Evolutionary conservation across 2,113 vertebrate genomes (phyloP).

Genomic region (Perca flavescens): DNA sequence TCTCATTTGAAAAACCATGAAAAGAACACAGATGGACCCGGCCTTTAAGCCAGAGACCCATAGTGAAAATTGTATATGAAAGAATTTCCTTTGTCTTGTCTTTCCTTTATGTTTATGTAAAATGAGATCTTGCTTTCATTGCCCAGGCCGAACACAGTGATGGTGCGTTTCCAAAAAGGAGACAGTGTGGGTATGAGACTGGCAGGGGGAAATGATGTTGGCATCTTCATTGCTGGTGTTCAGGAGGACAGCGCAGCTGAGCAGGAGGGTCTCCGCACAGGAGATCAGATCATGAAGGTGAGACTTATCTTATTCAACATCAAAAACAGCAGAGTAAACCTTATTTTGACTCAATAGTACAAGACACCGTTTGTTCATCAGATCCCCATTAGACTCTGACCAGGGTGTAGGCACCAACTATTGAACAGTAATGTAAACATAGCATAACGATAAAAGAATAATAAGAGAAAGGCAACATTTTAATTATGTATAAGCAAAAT

Average conservation of each 20-base stretch:
- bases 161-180: slow-evolving; percentile 95
- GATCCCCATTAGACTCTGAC: not conserved
- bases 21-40: too few relatives aligned
- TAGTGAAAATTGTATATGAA: not conserved
- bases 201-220: slow-evolving; percentile 97
- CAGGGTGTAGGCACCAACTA: not conserved
- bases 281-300: slow-evolving; percentile 98
- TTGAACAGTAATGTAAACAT: not conserved
- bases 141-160: slow-evolving; percentile 90
- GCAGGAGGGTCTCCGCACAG: slow-evolving; percentile 90
- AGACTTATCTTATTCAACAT: not conserved
- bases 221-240: slow-evolving; percentile 96
- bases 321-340: too few relatives aligned
- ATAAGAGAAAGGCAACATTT: not conserved
- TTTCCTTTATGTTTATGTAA: too few relatives aligned
- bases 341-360: too few relatives aligned
- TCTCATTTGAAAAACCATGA: too few relatives aligned
- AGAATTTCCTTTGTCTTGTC: too few relatives aligned
- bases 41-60: not conserved
- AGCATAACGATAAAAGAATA: not conserved
- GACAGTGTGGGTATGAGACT: slow-evolving; percentile 95
- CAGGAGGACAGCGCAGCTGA: slow-evolving; percentile 96
- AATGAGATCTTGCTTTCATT: not conserved
- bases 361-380: not conserved
- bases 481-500: not conserved